These are phyloP conservation scores for Psilopsiagon aurifrons DNA, from an alignment of 2,113 vertebrate species.

Conservation along the genomic window DNA sequence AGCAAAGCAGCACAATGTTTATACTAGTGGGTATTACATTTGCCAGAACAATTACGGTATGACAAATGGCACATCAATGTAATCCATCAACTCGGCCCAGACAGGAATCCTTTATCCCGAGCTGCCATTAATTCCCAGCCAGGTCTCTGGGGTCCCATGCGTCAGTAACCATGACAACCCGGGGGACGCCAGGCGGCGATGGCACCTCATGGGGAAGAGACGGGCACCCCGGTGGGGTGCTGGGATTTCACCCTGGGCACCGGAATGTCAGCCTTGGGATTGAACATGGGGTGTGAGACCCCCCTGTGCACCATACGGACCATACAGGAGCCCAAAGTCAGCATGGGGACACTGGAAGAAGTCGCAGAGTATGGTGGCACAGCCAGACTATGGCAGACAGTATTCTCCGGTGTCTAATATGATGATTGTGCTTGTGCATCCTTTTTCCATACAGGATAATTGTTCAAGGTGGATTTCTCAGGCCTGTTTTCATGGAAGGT, in stretches of 20 bases:
- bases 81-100: slow-evolving; percentile 94
- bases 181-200: slow-evolving; percentile 81
- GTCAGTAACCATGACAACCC: slow-evolving; percentile 94
- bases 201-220: slow-evolving; percentile 84
- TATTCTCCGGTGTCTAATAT: not conserved
- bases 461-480: accelerated
- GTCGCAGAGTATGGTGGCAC: not conserved
- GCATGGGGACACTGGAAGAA: accelerated
- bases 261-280: not conserved
- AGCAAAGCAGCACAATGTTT: slow-evolving; percentile 95
- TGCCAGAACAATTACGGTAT: slow-evolving; percentile 99
- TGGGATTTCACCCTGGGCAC: slow-evolving; percentile 84
- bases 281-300: accelerated
- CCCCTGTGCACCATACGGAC: accelerated
- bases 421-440: accelerated
- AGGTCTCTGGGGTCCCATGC: slow-evolving; percentile 93
- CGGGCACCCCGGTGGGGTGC: slow-evolving; percentile 72
- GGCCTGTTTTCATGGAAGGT: not conserved
- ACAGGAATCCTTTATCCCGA: slow-evolving; percentile 99
- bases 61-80: slow-evolving; percentile 99
- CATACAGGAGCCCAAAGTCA: accelerated
- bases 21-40: slow-evolving; percentile 99
- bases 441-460: not conserved
- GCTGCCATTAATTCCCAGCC: slow-evolving; percentile 93
- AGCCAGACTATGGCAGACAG: not conserved